These are phyloP conservation scores for Papilio xuthus DNA, from an alignment of 1,140 invertebrate species.

Conservation along the genomic window DNA sequence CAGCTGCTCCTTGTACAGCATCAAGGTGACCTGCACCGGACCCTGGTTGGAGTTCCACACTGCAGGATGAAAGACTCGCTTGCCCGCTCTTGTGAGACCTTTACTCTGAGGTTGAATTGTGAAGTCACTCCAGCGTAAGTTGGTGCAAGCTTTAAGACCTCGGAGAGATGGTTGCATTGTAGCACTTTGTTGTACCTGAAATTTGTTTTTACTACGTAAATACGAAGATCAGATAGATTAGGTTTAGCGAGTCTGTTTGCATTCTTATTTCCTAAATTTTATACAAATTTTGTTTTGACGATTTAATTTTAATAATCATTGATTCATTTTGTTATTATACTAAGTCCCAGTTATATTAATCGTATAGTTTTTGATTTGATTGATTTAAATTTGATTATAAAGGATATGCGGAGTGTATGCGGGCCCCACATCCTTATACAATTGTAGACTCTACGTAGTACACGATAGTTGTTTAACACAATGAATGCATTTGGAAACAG, in stretches of 20 bases:
- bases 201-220: no score
- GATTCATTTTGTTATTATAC: conserved; percentile 10
- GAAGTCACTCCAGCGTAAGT: conserved; percentile 87
- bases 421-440: conserved; percentile 5
- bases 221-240: no score
- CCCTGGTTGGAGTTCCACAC: conserved; percentile 83
- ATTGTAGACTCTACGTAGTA: neutral
- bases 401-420: neutral
- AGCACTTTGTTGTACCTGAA: conserved; percentile 86
- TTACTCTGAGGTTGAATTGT: conserved; percentile 78
- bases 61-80: conserved; percentile 87
- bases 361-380: neutral
- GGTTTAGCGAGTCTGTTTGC: no score
- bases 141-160: conserved; percentile 86
- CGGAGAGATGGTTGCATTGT: conserved; percentile 85
- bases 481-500: neutral
- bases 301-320: neutral
- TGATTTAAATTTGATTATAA: conserved; percentile 28
- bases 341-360: neutral
- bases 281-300: no score
- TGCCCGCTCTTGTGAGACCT: conserved; percentile 83
- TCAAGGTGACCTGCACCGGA: conserved; percentile 86
- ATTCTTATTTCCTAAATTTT: no score
- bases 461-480: neutral
- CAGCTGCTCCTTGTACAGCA: conserved; percentile 86